Conservation (phyloP, 2,113 vertebrate genomes). For the Bos indicus region DNA sequence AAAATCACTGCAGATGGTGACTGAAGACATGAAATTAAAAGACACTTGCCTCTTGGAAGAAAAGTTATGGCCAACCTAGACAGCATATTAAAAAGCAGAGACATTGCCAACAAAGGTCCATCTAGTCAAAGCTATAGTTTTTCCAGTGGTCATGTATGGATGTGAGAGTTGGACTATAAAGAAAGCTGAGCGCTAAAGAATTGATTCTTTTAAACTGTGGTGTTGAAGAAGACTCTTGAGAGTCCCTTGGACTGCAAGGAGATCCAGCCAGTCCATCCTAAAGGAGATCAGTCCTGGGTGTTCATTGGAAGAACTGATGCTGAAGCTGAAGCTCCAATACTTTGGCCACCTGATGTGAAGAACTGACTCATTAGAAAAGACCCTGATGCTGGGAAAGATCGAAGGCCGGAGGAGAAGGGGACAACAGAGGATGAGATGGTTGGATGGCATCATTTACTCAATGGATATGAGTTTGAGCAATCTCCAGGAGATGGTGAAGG, state of each 20-base stretch:
- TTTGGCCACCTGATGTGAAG: background rate
- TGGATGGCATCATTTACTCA: background rate
- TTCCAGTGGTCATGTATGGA: background rate
- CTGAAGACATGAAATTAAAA: background rate
- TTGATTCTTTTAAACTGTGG: background rate
- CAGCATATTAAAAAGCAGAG: background rate
- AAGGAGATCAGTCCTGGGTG: background rate
- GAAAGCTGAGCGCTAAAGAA: rapidly evolving
- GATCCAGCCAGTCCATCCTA: background rate
- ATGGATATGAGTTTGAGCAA: background rate
- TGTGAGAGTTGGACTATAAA: background rate
- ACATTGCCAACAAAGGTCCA: background rate
- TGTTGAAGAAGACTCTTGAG: background rate
- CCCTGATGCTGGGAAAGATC: background rate
- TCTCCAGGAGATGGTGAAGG: background rate
- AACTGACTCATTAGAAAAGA: background rate
- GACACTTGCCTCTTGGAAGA: background rate
- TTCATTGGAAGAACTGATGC: background rate
- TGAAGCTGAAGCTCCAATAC: background rate
- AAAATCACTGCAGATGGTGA: background rate
- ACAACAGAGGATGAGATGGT: background rate
- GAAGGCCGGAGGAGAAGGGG: background rate
- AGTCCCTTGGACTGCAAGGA: background rate
- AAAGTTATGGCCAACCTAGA: background rate
- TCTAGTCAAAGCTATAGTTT: background rate